Evolutionary conservation across 2,888 invertebrate genomes (phyloP), one percentile per base, ranked within the genome.

Genomic region (Agriopis aurantiaria): DNA sequence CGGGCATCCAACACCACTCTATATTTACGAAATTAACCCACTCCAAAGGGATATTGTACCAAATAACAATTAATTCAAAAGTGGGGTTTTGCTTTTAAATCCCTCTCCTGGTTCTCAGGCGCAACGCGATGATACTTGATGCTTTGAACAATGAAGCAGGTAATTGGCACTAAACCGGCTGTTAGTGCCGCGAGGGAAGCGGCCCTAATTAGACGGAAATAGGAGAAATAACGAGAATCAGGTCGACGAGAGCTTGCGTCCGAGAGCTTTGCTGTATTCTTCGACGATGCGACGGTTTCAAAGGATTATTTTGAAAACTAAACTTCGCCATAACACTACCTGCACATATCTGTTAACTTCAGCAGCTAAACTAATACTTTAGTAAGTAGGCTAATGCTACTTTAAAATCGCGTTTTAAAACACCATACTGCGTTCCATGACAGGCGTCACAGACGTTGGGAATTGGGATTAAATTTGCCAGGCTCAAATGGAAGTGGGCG

Each of bases 131-230:
- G 82, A 85, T 87, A 88, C 88, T 90, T 84, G 87, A 88, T 80
- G 83, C 85, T 83, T 73, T 71, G 79, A 88, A 90, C 87, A 90
- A 89, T 87, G 81, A 79, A 85, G 82, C 88, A 87, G 88, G 86
- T 91, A 91, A 91, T 90, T 90, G 89, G 88, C 86, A 90, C 91
- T 89, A 89, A 90, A 84, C 85, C 82, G 85, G 85, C 86, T 87
- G 85, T 88, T 88, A 86, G 85, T 82, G 83, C 84, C 79, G 80
- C 81, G 80, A 80, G 80, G 81, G 78, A 82, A 81, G 73, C 75
- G 75, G 79, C 77, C 80, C 83, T 89, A 90, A 90, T 91, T 89
- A 89, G 85, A 77, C 82, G 82, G 88, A 89, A 89, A 88, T 84
- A 89, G 80, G 87, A 88, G 84, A 81, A 67, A 71, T 65, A 67